phyloP scores from a whole-genome alignment of 1,140 invertebrate genomes.

The Heliconius nattereri region DNA sequence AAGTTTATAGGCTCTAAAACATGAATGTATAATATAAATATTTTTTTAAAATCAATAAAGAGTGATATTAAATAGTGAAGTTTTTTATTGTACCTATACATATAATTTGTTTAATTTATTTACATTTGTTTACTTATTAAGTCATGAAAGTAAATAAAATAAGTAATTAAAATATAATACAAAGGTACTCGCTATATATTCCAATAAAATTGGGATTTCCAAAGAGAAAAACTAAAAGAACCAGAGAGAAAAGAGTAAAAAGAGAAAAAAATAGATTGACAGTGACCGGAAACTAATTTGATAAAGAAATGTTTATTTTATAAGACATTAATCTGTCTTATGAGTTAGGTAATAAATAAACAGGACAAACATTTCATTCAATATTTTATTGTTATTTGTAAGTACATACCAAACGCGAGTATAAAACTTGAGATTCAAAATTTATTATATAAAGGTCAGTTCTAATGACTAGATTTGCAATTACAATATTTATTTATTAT shows the following conservation, averaged over 20 bases:
- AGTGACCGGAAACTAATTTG: too few relatives aligned
- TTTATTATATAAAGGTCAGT: conserved; percentile 27
- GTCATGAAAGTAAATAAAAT: too few relatives aligned
- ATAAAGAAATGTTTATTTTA: too few relatives aligned
- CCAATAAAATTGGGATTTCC: too few relatives aligned
- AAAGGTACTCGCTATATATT: too few relatives aligned
- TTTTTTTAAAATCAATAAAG: conserved; percentile 80
- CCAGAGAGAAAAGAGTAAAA: too few relatives aligned
- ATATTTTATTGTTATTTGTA: neutral
- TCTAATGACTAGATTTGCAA: conserved; percentile 20
- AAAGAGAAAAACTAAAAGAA: too few relatives aligned
- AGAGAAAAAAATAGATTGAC: too few relatives aligned
- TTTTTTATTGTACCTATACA: neutral
- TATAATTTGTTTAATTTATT: too few relatives aligned
- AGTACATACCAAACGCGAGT: conserved; percentile 15
- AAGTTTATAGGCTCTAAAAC: conserved; percentile 71
- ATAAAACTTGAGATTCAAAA: conserved; percentile 46
- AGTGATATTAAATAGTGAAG: conserved; percentile 66
- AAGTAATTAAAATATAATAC: too few relatives aligned
- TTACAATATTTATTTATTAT: neutral
- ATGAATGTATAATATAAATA: conserved; percentile 78
- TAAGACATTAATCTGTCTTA: neutral
- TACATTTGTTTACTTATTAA: too few relatives aligned
- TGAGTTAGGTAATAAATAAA: neutral
- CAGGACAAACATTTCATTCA: neutral